Percentiles rank a stretch among this genome's conserved stretches.
phyloP scores from a whole-genome alignment of 2,797 vertebrate species.

The Sarcophilus harrisii region DNA sequence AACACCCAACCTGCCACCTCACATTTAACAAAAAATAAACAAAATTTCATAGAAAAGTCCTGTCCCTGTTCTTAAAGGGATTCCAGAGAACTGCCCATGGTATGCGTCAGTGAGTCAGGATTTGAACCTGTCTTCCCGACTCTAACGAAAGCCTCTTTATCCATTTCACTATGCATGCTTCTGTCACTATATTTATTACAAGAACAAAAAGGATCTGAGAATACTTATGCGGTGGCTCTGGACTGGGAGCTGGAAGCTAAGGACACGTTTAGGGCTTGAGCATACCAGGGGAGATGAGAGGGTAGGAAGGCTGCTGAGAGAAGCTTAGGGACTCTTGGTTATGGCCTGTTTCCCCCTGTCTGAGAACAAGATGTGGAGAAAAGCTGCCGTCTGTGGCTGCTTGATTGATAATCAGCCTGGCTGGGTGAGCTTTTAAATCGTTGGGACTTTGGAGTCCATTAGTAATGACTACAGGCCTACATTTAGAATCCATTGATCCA shows the following conservation, averaged over 20 bases:
- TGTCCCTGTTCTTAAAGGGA: background rate
- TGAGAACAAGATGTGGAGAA: conserved; percentile 15
- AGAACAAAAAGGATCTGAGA: background rate
- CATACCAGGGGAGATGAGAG: background rate
- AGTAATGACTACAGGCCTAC: conserved; percentile 75
- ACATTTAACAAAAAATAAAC: background rate
- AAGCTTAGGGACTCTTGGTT: background rate
- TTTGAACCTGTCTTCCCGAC: background rate
- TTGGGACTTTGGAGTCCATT: conserved; percentile 78
- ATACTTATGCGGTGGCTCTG: background rate
- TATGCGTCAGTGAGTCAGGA: background rate
- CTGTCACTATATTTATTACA: background rate
- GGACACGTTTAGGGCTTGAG: background rate
- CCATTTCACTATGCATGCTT: background rate
- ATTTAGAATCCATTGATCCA: conserved; percentile 70
- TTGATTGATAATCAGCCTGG: conserved; percentile 63
- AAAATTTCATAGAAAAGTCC: background rate
- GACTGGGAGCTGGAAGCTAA: background rate
- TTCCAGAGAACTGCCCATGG: background rate
- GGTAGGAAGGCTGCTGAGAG: background rate
- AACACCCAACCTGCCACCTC: background rate
- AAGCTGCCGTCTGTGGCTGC: conserved; percentile 2
- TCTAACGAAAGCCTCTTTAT: background rate
- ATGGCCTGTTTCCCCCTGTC: background rate
- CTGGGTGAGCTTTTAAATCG: conserved; percentile 73